Base-by-base conservation (phyloP, 1,140 invertebrate species). In the Hycleus phaleratus region DNA sequence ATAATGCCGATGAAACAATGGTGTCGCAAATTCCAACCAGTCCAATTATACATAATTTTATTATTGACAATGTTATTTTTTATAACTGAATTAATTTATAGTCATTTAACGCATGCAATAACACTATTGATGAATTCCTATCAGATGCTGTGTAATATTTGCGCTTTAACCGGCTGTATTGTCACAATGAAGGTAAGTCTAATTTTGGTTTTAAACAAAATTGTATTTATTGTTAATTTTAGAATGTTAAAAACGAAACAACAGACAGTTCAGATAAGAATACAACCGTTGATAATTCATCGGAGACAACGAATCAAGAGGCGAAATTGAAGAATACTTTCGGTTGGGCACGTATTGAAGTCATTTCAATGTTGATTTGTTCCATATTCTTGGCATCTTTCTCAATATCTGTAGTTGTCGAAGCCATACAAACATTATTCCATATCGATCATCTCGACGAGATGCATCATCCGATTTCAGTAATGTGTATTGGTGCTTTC, bases 341-440 rank as follows among this genome's bases (percentile, higher is more conserved):
- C 61, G 92, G 92, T 1, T 95, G 91, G 91, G 88, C 90, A 1
- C 80, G 92, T 49, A 87, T 93, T 26, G 90, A 94, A 65, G 85
- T 95, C 1, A 73, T 93, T 4, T 87, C 85, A 44, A 86, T 88
- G 76, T 74, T 92, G 8, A 83, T 86, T n/a, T 89, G 88, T 40
- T 90, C 85, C 69, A 85, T 92, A 10, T 87, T 94, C 58, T 78
- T 94, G 52, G 83, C 84, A 1, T 92, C 92, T 0, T 82, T 94
- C 32, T 87, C 87, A 45, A 90, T 94, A 64, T 90, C 90, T 0
- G 71, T 93, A 8, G 68, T 90, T 1, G 83, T 93, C 0, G 91
- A 93, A 71, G 83, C 89, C 0, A 61, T 93, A 7, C 90, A 93
- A 68, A 88, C 87, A 1, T 75, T 89, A 11, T 76, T 88, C 0